Conservation (phyloP, 2,113 vertebrate genomes). For the Pseudorhombus dupliciocellatus region DNA sequence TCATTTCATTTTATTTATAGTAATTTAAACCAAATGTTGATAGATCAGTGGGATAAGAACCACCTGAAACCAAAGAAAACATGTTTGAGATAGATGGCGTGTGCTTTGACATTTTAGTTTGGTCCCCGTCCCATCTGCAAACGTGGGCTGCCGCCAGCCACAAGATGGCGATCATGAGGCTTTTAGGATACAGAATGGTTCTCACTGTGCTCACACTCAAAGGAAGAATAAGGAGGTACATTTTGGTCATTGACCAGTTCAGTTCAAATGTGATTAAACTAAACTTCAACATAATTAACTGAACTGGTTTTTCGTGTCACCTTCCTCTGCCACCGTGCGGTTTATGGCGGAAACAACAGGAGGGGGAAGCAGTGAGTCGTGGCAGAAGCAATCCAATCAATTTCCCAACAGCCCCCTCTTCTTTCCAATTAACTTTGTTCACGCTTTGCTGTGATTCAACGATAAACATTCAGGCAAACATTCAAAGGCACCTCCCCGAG, state of each 20-base stretch:
- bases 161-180: neutral
- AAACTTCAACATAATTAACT: neutral
- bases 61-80: no score
- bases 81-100: no score
- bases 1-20: no score
- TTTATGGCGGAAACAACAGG: slow-evolving; percentile 36
- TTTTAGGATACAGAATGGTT: neutral
- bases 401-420: slow-evolving; percentile 42
- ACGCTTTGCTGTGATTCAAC: slow-evolving; percentile 44
- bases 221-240: neutral
- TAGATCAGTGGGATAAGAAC: no score
- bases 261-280: slow-evolving; percentile 5
- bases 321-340: slow-evolving; percentile 3
- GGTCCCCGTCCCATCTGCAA: neutral
- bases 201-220: neutral
- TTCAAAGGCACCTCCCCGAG: slow-evolving; percentile 33
- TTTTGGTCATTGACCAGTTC: slow-evolving; percentile 1
- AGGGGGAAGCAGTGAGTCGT: slow-evolving; percentile 31
- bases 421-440: slow-evolving; percentile 59
- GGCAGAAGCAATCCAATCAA: slow-evolving; percentile 18
- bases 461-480: slow-evolving; percentile 46
- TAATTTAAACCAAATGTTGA: no score
- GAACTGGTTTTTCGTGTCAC: slow-evolving; percentile 29
- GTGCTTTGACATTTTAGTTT: neutral
- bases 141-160: neutral